Evolutionary conservation across 2,113 vertebrate genomes (phyloP).

Genomic region (Centropristis striata): DNA sequence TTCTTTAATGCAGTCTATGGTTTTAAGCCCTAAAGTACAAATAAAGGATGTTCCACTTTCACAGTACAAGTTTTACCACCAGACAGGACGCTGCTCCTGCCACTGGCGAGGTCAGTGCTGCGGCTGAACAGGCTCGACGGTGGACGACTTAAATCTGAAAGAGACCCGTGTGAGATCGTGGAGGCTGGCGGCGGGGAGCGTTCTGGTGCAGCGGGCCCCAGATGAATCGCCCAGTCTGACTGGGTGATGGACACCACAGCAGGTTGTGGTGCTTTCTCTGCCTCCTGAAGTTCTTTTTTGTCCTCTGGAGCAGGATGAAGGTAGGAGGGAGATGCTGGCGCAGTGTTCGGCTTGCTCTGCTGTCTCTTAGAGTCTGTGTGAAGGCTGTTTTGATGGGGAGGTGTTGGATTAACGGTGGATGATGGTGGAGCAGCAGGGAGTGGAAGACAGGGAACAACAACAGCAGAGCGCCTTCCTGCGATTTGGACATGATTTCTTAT

Average conservation of each 20-base stretch:
- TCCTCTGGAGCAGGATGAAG: background rate
- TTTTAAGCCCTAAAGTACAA: background rate
- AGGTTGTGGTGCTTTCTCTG: background rate
- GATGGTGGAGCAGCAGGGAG: constrained; percentile 15
- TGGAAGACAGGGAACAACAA: constrained; percentile 50
- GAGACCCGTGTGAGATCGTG: constrained; percentile 30
- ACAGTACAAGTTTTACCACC: constrained; percentile 52
- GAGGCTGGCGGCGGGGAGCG: constrained; percentile 7
- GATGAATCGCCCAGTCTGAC: background rate
- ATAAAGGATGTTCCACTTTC: background rate
- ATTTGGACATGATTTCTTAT: constrained; percentile 15
- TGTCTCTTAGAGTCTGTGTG: background rate
- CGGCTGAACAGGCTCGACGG: constrained; percentile 65
- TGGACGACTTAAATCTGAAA: constrained; percentile 56
- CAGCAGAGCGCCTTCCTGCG: constrained; percentile 49
- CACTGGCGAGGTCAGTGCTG: constrained; percentile 54
- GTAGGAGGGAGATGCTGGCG: background rate
- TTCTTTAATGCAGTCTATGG: background rate
- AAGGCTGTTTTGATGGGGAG: constrained; percentile 3
- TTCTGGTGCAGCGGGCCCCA: constrained; percentile 10
- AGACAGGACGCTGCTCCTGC: constrained; percentile 60
- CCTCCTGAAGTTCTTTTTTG: background rate
- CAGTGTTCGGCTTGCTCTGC: background rate
- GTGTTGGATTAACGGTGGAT: constrained; percentile 35
- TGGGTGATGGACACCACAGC: background rate